phyloP scores from a whole-genome alignment of 2,888 invertebrate genomes.

The Cyaniris semiargus region DNA sequence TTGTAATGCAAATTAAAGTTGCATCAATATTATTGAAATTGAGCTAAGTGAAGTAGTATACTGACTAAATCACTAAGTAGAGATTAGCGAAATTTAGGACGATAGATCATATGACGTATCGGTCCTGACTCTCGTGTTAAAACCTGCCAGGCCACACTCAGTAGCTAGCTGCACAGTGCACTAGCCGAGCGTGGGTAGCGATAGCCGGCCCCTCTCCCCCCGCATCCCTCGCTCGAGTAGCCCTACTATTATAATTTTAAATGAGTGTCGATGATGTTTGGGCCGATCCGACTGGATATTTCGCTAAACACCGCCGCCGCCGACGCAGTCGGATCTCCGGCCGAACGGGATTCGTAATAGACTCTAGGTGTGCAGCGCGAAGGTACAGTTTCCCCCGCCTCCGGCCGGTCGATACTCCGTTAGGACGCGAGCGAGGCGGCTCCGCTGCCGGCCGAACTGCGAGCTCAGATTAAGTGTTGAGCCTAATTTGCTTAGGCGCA shows the following conservation, averaged over 20 bases:
- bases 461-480: not conserved
- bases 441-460: not conserved
- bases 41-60: not conserved
- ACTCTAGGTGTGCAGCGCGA: not conserved
- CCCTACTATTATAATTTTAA: not conserved
- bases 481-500: not conserved
- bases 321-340: not conserved
- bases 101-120: not conserved
- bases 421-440: not conserved
- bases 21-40: not conserved
- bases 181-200: not conserved
- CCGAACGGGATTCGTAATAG: not conserved
- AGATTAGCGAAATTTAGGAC: not conserved
- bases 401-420: not conserved
- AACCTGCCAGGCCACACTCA: not conserved
- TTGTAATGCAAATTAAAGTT: not conserved
- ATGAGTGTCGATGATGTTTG: conserved; percentile 12
- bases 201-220: not conserved
- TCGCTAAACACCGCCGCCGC: not conserved
- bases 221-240: not conserved
- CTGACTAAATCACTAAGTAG: not conserved
- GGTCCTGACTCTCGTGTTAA: not conserved
- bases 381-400: not conserved
- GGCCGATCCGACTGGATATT: not conserved
- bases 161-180: not conserved